Evolutionary conservation across 2,888 invertebrate species (phyloP).

Genomic region (Drosophila melanocephala): DNA sequence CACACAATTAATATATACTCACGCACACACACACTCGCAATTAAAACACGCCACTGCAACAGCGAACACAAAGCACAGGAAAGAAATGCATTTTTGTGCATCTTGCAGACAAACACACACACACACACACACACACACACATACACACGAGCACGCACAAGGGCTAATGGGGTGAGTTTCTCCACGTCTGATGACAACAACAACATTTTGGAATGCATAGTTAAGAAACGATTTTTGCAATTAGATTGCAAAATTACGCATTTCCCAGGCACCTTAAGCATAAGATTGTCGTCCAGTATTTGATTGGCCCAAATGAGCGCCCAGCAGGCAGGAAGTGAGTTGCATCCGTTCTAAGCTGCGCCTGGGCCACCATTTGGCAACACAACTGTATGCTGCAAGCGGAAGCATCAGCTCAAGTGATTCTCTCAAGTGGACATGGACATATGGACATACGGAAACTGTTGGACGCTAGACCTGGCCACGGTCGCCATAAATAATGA

Average conservation of each 20-base stretch:
- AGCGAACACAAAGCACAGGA: slow-evolving; percentile 49
- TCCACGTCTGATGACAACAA: slow-evolving; percentile 40
- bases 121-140: not conserved
- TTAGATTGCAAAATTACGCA: slow-evolving; percentile 66
- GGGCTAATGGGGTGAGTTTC: slow-evolving; percentile 53
- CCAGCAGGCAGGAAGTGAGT: slow-evolving; percentile 67
- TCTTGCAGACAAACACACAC: slow-evolving; percentile 62
- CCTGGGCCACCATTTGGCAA: slow-evolving; percentile 63
- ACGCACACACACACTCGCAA: slow-evolving; percentile 33
- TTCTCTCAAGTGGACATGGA: slow-evolving; percentile 37
- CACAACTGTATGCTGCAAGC: slow-evolving; percentile 62
- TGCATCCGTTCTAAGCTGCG: slow-evolving; percentile 69
- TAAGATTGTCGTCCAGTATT: slow-evolving; percentile 15
- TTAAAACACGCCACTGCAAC: slow-evolving; percentile 60
- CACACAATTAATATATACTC: slow-evolving; percentile 2
- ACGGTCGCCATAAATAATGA: slow-evolving; percentile 69
- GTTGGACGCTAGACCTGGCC: slow-evolving; percentile 29
- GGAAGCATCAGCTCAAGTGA: slow-evolving; percentile 66
- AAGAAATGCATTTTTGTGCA: slow-evolving; percentile 79
- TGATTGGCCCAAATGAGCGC: slow-evolving; percentile 77
- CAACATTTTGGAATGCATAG: slow-evolving; percentile 48
- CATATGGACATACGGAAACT: slow-evolving; percentile 42
- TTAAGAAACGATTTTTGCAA: slow-evolving; percentile 49
- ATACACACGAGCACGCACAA: not conserved
- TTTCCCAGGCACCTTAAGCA: slow-evolving; percentile 56